A percentile compares a stretch with the other conserved stretches of the same genome.
These are phyloP conservation scores for Brachypalpus laphriformis DNA, from an alignment of 2,888 invertebrate species.

Conservation along the genomic window DNA sequence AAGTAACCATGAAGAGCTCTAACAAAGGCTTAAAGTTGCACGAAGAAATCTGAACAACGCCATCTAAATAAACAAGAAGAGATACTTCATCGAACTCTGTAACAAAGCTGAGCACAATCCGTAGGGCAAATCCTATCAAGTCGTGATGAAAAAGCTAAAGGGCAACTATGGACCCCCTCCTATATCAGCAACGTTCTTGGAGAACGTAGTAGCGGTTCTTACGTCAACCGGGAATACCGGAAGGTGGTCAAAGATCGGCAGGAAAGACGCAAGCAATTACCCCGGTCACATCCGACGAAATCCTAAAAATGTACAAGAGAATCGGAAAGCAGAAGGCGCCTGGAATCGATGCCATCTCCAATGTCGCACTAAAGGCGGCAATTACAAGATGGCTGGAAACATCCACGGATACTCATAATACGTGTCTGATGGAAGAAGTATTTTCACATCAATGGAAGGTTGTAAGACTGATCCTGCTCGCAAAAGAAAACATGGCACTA, in stretches of 20 bases:
- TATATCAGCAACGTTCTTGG: too few relatives aligned
- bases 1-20: not conserved
- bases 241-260: too few relatives aligned
- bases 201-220: too few relatives aligned
- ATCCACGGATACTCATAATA: not conserved
- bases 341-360: not conserved
- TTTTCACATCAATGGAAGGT: not conserved
- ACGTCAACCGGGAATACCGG: not conserved
- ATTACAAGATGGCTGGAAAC: too few relatives aligned
- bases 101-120: not conserved
- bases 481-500: not conserved
- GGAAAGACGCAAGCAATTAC: not conserved
- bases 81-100: too few relatives aligned
- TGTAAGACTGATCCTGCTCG: not conserved
- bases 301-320: not conserved
- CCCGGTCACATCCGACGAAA: not conserved
- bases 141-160: not conserved
- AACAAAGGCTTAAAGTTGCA: not conserved
- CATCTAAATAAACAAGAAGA: not conserved
- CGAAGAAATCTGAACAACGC: not conserved
- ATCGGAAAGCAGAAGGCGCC: not conserved
- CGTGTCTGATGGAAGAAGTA: not conserved
- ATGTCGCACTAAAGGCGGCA: too few relatives aligned
- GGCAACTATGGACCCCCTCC: not conserved
- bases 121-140: not conserved